Conservation (phyloP, 2,113 vertebrate genomes). For the Eptesicus fuscus region DNA sequence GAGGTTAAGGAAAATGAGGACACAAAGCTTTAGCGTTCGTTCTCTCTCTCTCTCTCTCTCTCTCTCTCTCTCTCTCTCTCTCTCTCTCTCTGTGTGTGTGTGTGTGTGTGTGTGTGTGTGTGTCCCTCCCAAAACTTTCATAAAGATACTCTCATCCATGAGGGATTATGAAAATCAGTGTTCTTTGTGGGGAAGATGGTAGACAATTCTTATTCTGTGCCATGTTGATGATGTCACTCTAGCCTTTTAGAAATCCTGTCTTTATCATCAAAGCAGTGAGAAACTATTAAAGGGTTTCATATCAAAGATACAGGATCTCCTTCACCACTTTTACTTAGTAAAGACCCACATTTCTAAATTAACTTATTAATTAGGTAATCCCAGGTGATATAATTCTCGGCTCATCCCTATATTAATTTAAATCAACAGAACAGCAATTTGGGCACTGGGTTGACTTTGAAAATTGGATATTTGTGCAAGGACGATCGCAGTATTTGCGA, state of each 20-base stretch:
- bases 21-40: neutral
- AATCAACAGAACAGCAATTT: neutral
- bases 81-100: neutral
- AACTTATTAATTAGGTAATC: neutral
- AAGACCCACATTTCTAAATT: neutral
- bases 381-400: rapidly evolving
- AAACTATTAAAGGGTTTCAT: neutral
- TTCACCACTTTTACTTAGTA: neutral
- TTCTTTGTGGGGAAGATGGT: neutral
- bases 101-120: no score
- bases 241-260: neutral
- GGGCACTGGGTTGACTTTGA: neutral
- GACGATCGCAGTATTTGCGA: neutral
- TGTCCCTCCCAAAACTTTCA: neutral
- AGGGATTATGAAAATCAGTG: neutral
- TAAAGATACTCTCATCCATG: neutral
- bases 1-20: neutral
- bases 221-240: neutral
- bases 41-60: neutral
- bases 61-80: neutral
- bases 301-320: neutral
- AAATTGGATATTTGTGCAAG: neutral
- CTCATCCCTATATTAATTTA: neutral
- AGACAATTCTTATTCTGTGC: neutral
- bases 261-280: neutral